Evolutionary conservation across 2,888 invertebrate species (phyloP).

Genomic region (Rotaria magnacalcarata): DNA sequence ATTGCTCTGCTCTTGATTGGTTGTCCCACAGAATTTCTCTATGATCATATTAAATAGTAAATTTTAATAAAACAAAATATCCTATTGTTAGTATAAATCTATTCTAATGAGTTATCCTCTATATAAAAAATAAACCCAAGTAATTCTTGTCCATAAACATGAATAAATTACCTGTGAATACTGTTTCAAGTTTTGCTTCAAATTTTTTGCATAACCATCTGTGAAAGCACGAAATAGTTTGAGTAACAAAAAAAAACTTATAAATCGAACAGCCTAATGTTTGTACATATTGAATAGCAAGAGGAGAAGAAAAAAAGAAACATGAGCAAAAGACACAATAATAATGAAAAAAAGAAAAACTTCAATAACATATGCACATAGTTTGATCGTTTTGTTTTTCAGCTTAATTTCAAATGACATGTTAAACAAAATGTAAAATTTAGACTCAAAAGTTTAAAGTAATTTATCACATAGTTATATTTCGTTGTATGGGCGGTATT

Average conservation of each 20-base stretch:
- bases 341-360: background rate
- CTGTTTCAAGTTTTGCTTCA: too few species aligned
- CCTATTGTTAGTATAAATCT: too few species aligned
- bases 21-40: too few species aligned
- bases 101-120: too few species aligned
- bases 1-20: too few species aligned
- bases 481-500: background rate
- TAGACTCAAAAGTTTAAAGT: background rate
- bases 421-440: background rate
- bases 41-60: too few species aligned
- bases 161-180: too few species aligned
- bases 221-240: background rate
- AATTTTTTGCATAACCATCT: background rate
- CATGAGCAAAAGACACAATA: background rate
- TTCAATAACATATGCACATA: background rate
- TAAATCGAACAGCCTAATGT: background rate
- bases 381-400: background rate
- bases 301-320: background rate
- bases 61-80: too few species aligned
- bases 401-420: background rate
- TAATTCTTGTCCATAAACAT: background rate
- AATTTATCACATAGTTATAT: constrained; percentile 27
- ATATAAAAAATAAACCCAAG: background rate
- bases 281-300: background rate
- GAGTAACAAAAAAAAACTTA: background rate